A percentile compares a stretch with the other conserved stretches of the same genome.
phyloP scores from a whole-genome alignment of 2,797 vertebrate genomes.

The Bryconaethiops microstoma region DNA sequence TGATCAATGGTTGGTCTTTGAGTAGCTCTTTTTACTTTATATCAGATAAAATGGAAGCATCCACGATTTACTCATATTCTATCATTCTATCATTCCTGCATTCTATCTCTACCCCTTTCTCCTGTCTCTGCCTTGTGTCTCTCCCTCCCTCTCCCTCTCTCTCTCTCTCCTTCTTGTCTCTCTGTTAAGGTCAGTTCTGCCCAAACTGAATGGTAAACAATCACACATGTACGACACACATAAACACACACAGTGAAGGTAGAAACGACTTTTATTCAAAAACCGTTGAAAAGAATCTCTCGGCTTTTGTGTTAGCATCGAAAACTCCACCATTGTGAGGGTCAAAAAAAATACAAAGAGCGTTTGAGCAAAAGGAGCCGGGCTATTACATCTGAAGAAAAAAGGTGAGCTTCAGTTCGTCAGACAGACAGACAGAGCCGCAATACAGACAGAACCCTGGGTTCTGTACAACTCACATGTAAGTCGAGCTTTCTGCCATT shows the following conservation, averaged over 20 bases:
- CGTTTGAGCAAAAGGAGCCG: not conserved
- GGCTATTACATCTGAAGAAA: not conserved
- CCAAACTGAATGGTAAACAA: slow-evolving; percentile 43
- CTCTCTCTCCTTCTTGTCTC: not conserved
- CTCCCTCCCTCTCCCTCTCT: slow-evolving; percentile 4
- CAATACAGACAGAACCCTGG: not conserved
- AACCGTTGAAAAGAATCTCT: slow-evolving; percentile 15
- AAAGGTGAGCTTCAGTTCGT: not conserved
- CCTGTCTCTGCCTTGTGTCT: too few relatives aligned
- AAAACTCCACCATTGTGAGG: slow-evolving; percentile 18
- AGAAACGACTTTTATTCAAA: slow-evolving; percentile 24
- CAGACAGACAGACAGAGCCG: not conserved
- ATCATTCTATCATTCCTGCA: not conserved
- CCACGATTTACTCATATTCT: slow-evolving; percentile 20
- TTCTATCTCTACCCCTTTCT: not conserved
- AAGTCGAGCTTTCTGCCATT: too few relatives aligned
- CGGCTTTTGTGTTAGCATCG: slow-evolving; percentile 12
- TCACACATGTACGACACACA: slow-evolving; percentile 34
- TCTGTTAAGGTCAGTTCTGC: not conserved
- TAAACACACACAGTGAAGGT: slow-evolving; percentile 19
- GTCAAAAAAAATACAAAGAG: not conserved
- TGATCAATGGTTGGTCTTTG: not conserved
- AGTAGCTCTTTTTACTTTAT: not conserved
- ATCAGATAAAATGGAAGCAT: not conserved
- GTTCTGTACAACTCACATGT: too few relatives aligned